Conservation (phyloP, 2,113 vertebrate species). For the Vulpes lagopus region DNA sequence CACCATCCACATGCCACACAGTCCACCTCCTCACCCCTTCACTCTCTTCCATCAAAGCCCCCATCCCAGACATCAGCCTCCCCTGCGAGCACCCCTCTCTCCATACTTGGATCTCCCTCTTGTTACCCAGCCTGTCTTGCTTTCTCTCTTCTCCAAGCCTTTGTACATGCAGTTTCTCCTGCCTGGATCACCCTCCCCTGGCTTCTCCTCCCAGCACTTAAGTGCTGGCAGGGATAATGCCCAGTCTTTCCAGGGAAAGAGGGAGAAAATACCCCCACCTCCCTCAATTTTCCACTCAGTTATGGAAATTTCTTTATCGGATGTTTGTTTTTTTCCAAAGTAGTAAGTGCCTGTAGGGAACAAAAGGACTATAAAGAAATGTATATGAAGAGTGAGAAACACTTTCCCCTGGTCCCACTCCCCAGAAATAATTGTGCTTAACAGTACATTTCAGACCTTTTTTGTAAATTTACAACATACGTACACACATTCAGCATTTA, state of each 20-base stretch:
- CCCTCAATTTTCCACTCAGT: neutral
- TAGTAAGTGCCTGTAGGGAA: neutral
- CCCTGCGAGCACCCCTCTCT: neutral
- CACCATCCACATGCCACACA: neutral
- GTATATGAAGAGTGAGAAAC: neutral
- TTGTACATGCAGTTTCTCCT: neutral
- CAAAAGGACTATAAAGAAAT: neutral
- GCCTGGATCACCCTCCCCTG: neutral
- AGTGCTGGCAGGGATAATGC: neutral
- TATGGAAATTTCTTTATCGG: neutral
- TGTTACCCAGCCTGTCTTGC: neutral
- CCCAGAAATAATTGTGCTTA: neutral
- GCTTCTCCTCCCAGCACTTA: neutral
- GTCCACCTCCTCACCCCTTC: neutral
- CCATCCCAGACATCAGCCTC: neutral
- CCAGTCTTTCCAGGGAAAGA: neutral
- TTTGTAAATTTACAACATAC: neutral
- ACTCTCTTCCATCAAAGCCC: neutral
- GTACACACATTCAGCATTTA: neutral
- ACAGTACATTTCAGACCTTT: neutral
- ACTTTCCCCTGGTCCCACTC: neutral
- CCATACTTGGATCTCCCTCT: neutral
- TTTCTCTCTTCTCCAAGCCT: neutral
- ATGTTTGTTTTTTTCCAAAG: constrained; percentile 42
- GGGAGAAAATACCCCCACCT: neutral